These are phyloP conservation scores for Ursus arctos DNA, from an alignment of 2,113 vertebrate genomes.

Conservation along the genomic window DNA sequence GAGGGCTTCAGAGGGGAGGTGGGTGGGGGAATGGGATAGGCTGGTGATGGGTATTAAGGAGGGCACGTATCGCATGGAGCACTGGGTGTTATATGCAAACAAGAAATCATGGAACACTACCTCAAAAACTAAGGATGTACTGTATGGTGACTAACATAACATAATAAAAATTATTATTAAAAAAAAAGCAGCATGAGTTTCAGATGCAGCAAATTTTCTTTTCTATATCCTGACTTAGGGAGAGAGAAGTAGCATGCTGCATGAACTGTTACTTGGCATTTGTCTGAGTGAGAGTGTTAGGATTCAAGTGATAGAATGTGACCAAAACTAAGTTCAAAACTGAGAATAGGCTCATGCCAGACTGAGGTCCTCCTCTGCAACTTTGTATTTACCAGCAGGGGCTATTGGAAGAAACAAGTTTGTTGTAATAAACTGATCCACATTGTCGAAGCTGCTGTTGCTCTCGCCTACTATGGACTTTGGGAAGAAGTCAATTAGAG, in stretches of 20 bases:
- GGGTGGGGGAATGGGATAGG: too few relatives aligned
- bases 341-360: neutral
- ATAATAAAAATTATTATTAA: too few relatives aligned
- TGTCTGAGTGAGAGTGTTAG: neutral
- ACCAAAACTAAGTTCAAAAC: slow-evolving; percentile 35
- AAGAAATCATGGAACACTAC: too few relatives aligned
- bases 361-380: neutral
- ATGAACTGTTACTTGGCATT: neutral
- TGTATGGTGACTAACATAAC: too few relatives aligned
- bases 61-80: too few relatives aligned
- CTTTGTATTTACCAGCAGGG: neutral
- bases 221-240: neutral
- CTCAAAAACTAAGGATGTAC: too few relatives aligned
- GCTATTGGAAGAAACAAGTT: neutral
- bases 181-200: neutral
- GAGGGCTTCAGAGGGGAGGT: too few relatives aligned
- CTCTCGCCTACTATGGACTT: slow-evolving; percentile 59
- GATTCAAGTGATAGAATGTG: neutral
- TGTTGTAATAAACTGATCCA: neutral
- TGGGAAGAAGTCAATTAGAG: slow-evolving; percentile 85
- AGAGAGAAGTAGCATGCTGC: neutral
- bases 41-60: too few relatives aligned
- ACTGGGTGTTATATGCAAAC: too few relatives aligned
- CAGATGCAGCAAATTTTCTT: neutral
- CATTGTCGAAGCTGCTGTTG: neutral